Evolutionary conservation across 1,140 invertebrate genomes (phyloP).

Genomic region (Babylonia areolata): DNA sequence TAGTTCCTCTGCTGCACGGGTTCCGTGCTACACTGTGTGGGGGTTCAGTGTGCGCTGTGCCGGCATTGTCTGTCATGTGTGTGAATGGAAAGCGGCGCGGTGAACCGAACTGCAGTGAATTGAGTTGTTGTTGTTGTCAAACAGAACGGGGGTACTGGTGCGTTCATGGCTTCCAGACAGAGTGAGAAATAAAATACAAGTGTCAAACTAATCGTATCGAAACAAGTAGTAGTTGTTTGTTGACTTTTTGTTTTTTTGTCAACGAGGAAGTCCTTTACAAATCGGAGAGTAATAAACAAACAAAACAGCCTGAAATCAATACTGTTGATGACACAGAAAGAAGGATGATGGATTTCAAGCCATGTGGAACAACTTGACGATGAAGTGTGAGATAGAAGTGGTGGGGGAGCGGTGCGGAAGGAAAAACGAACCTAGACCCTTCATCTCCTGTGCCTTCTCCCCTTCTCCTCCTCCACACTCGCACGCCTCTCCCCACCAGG

Average conservation of each 20-base stretch:
- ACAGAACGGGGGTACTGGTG: no score
- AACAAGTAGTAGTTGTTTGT: background rate
- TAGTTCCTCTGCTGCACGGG: no score
- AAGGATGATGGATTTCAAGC: background rate
- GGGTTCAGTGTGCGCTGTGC: no score
- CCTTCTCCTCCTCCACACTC: background rate
- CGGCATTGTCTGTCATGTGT: no score
- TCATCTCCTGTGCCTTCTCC: background rate
- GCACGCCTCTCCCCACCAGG: background rate
- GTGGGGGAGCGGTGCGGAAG: conserved; percentile 11
- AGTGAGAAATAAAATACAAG: no score
- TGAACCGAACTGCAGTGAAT: no score
- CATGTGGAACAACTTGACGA: background rate
- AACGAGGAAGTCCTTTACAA: background rate
- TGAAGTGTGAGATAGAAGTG: conserved; percentile 10
- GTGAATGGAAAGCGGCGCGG: no score
- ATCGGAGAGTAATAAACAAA: background rate
- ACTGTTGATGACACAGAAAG: background rate
- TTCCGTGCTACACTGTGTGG: no score
- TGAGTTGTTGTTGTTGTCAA: no score
- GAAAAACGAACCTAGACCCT: background rate
- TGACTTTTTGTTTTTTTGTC: background rate
- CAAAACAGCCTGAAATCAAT: background rate
- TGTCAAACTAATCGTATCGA: no score
- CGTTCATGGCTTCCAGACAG: no score